Evolutionary conservation across 2,113 vertebrate genomes (phyloP).

Genomic region (Halcyon senegalensis): DNA sequence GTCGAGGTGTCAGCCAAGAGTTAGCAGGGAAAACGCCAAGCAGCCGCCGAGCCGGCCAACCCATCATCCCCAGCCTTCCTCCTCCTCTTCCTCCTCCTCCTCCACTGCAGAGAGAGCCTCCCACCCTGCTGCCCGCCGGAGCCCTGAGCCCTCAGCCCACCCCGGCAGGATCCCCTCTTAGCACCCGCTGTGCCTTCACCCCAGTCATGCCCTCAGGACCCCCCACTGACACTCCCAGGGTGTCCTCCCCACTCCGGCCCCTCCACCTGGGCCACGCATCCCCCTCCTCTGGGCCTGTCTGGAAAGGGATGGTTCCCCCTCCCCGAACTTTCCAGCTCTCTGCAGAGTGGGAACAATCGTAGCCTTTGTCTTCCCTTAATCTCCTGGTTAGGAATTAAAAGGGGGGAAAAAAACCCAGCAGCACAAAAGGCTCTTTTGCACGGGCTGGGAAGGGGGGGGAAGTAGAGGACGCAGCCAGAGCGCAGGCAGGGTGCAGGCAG

Average conservation of each 20-base stretch:
- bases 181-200: neutral
- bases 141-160: neutral
- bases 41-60: conserved; percentile 20
- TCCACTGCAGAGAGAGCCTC: neutral
- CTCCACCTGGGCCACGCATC: neutral
- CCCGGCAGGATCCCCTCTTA: neutral
- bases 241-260: neutral
- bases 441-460: neutral
- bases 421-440: conserved; percentile 62
- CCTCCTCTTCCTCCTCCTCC: neutral
- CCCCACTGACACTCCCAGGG: neutral
- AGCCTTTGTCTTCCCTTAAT: conserved; percentile 66
- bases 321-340: conserved; percentile 54
- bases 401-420: conserved; percentile 18
- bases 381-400: conserved; percentile 71
- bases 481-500: neutral
- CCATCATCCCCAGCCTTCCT: conserved; percentile 4
- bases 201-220: neutral
- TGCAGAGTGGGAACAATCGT: conserved; percentile 59
- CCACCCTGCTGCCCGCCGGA: neutral
- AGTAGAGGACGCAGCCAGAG: neutral
- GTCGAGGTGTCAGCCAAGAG: conserved; percentile 67
- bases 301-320: conserved; percentile 24
- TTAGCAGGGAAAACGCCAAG: conserved; percentile 58
- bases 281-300: conserved; percentile 18